phyloP scores from a whole-genome alignment of 2,888 invertebrate genomes.

The Leptura quadrifasciata region DNA sequence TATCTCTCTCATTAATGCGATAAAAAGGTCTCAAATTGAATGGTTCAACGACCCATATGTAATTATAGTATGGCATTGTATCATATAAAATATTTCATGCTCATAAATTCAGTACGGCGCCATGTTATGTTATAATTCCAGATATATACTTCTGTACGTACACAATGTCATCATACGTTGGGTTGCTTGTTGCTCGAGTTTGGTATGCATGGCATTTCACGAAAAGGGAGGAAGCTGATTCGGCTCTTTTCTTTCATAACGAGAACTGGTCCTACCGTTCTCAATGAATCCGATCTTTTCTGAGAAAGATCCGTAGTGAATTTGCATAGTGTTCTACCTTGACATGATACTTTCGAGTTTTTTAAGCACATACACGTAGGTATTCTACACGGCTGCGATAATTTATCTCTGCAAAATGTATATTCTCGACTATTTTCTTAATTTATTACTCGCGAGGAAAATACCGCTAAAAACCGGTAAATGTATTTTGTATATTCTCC shows the following conservation, averaged over 20 bases:
- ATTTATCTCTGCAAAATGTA: background rate
- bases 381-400: constrained; percentile 10
- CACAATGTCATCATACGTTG: constrained; percentile 20
- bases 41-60: constrained; percentile 49
- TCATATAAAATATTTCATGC: constrained; percentile 37
- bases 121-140: constrained; percentile 17
- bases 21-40: constrained; percentile 50
- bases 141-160: constrained; percentile 10
- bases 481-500: background rate
- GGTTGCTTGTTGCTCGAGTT: background rate
- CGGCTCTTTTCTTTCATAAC: constrained; percentile 13
- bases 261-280: constrained; percentile 22
- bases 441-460: background rate
- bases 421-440: background rate
- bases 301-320: constrained; percentile 6
- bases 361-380: constrained; percentile 5
- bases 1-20: constrained; percentile 46
- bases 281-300: constrained; percentile 25
- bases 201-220: constrained; percentile 7
- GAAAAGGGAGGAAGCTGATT: constrained; percentile 15
- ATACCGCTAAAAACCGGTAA: constrained; percentile 14
- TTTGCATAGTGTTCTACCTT: constrained; percentile 22
- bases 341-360: constrained; percentile 22
- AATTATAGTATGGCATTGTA: constrained; percentile 49
- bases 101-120: constrained; percentile 34